These are phyloP conservation scores for Arrhopalites spinosus DNA, from an alignment of 2,888 invertebrate species.

Conservation along the genomic window DNA sequence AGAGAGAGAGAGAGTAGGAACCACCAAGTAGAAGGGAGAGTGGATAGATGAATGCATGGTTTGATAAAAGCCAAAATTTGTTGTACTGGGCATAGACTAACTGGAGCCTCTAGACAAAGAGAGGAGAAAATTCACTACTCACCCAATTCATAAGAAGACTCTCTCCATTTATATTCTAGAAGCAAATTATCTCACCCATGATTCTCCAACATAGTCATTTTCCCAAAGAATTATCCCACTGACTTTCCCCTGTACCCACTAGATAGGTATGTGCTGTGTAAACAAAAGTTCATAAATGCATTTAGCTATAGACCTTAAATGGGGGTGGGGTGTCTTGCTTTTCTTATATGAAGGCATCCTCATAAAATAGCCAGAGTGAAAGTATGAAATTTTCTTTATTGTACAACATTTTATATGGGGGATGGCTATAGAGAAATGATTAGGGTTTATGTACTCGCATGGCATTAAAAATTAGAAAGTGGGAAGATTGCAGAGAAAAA, in stretches of 20 bases:
- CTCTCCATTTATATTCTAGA: constrained; percentile 27
- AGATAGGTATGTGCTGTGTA: neutral
- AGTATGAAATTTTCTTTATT: no score
- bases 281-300: constrained; percentile 17
- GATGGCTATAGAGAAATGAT: no score
- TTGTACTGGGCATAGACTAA: neutral
- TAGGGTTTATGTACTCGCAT: no score
- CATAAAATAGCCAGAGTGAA: no score
- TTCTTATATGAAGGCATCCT: no score
- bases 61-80: neutral
- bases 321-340: no score
- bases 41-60: neutral
- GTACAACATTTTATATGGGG: no score
- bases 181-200: constrained; percentile 31
- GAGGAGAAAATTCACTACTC: neutral
- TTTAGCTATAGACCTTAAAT: neutral
- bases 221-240: neutral
- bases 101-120: no score
- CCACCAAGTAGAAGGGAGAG: neutral
- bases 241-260: neutral
- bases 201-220: constrained; percentile 1
- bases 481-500: no score
- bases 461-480: no score
- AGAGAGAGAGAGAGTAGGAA: neutral
- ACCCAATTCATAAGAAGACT: neutral